These are phyloP conservation scores for Anguilla obscura DNA, from an alignment of 2,797 vertebrate genomes.

Conservation along the genomic window DNA sequence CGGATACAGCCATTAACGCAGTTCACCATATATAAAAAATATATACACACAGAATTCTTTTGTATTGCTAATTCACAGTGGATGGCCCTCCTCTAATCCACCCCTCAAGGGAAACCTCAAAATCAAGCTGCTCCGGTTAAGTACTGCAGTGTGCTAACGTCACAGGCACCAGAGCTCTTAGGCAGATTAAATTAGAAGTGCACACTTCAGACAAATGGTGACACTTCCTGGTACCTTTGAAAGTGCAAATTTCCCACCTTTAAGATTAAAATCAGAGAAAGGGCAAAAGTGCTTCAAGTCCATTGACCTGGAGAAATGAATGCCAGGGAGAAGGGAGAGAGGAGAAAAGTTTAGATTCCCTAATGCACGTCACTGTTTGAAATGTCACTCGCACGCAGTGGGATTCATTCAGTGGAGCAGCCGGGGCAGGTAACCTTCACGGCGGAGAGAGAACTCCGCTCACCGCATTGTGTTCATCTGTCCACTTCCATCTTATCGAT, in stretches of 20 bases:
- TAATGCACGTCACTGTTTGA: conserved; percentile 16
- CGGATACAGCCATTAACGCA: neutral
- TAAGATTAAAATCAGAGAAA: conserved; percentile 3
- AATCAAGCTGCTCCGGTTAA: neutral
- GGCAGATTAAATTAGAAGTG: conserved; percentile 4
- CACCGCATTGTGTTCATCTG: neutral
- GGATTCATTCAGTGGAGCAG: no score
- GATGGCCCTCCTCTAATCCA: neutral
- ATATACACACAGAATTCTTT: no score
- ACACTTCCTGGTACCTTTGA: neutral
- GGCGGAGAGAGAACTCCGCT: neutral
- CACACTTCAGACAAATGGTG: neutral
- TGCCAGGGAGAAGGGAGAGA: neutral
- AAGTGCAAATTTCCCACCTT: neutral
- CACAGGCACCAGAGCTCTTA: neutral
- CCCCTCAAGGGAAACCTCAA: neutral
- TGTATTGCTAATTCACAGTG: neutral
- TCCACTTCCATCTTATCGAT: neutral
- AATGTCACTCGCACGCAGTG: neutral
- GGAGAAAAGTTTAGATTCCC: neutral
- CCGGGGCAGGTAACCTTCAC: neutral
- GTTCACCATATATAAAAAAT: neutral
- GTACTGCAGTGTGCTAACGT: neutral
- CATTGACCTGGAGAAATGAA: neutral
- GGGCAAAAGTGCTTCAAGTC: neutral